phyloP scores from a whole-genome alignment of 2,113 vertebrate species.

The Passer domesticus region DNA sequence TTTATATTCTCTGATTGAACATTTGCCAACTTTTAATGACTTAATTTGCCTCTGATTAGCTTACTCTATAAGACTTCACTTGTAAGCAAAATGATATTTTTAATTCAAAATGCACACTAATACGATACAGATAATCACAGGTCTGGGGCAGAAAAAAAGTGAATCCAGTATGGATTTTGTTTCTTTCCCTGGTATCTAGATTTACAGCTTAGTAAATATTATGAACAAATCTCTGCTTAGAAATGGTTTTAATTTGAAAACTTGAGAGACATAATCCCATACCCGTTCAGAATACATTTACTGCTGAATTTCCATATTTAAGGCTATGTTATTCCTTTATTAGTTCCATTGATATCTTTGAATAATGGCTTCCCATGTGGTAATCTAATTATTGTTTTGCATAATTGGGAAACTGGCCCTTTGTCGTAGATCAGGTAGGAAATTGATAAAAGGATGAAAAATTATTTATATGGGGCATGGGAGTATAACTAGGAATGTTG shows the following conservation, averaged over 20 bases:
- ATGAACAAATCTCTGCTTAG: background rate
- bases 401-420: background rate
- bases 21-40: background rate
- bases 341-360: background rate
- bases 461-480: background rate
- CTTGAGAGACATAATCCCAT: background rate
- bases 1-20: background rate
- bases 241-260: background rate
- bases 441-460: background rate
- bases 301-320: background rate
- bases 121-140: background rate
- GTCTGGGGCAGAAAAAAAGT: background rate
- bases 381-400: constrained; percentile 10
- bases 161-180: background rate
- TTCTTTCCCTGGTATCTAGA: background rate
- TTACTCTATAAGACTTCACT: background rate
- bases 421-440: background rate
- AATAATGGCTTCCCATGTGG: constrained; percentile 4
- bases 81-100: background rate
- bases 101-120: background rate
- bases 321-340: background rate
- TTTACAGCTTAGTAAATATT: background rate
- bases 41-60: background rate
- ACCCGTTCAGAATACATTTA: background rate
- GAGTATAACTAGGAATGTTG: background rate